phyloP scores from a whole-genome alignment of 2,888 invertebrate genomes.

The Dermolepida albohirtum region DNA sequence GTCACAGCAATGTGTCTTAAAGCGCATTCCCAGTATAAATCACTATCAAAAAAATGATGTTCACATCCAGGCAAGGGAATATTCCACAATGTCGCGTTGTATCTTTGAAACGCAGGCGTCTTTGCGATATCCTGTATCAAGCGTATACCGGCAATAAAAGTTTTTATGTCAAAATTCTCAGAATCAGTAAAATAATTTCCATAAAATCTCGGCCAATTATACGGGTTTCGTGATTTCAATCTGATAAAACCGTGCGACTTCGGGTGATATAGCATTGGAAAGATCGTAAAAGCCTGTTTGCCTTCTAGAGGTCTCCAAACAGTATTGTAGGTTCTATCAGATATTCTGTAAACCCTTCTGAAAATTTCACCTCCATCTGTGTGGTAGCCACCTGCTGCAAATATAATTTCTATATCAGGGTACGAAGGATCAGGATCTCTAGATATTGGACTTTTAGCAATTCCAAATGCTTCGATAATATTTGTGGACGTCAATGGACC shows the following conservation, averaged over 20 bases:
- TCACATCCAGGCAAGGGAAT: slow-evolving; percentile 68
- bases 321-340: slow-evolving; percentile 68
- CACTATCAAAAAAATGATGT: slow-evolving; percentile 60
- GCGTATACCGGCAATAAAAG: slow-evolving; percentile 65
- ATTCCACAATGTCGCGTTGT: slow-evolving; percentile 62
- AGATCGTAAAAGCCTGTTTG: slow-evolving; percentile 61
- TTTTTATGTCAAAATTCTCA: slow-evolving; percentile 62
- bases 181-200: slow-evolving; percentile 82
- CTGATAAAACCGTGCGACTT: slow-evolving; percentile 75
- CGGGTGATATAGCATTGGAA: slow-evolving; percentile 79
- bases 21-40: slow-evolving; percentile 69
- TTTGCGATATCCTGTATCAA: slow-evolving; percentile 64
- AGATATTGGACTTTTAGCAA: slow-evolving; percentile 52
- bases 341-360: slow-evolving; percentile 68
- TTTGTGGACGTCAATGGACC: slow-evolving; percentile 70
- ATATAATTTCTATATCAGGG: slow-evolving; percentile 75
- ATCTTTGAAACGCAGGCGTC: slow-evolving; percentile 66
- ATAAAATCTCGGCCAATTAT: slow-evolving; percentile 75
- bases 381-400: slow-evolving; percentile 70
- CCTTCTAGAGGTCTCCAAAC: slow-evolving; percentile 70
- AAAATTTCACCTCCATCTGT: slow-evolving; percentile 64
- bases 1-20: slow-evolving; percentile 65
- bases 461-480: slow-evolving; percentile 73
- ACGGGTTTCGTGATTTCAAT: slow-evolving; percentile 77
- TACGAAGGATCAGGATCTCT: slow-evolving; percentile 62